Base-by-base conservation (phyloP, 2,888 invertebrate species). In the Apoderus coryli region DNA sequence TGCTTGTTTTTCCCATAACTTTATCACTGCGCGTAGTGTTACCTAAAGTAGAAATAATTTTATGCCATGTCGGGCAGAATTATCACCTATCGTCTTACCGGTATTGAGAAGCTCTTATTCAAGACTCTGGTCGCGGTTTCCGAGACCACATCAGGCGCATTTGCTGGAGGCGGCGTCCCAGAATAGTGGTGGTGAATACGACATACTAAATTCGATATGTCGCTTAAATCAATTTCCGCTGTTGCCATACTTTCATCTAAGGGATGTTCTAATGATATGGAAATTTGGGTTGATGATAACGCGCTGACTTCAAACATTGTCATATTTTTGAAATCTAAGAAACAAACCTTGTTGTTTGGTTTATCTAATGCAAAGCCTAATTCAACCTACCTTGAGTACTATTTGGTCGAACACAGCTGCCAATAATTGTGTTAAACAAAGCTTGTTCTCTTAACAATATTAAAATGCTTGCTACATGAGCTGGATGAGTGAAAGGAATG, bases 271-370 rank as follows among this genome's bases (percentile, higher is more conserved):
- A 95, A 70, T 5, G 86, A 80, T 11, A 95, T 76, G 6, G 84
- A 81, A 39, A 95, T 73, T 56, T 86, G 85, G 38, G 82, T 81
- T 66, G 86, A 80, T 0, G 89, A 88, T 16, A 89, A 62, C 3
- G 90, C 85, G 46, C 79, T 85, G 44, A 93, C 75, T 61, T 95
- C 93, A 53, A 93, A 79, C 68, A 90, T 88, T n/a, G 81, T 69
- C 42, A 78, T 72, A 44, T 64, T 70, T 44, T 81, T 80, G 25
- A 75, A 56, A 52, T 81, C 81, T 66, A 56, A 24, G 56, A 32
- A 22, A 26, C 11, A 26, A 26, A 27, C 14, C 4, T 34, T 11
- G 3, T 22, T 16, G 15, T 26, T 24, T 27, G 25, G 27, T 29
- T 32, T 24, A 10, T 10, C 25, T 10, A 24, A 7, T 24, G 6